Evolutionary conservation across 1,140 invertebrate species (phyloP), one percentile per base, ranked within the genome.

Genomic region (Papilio dardanus): DNA sequence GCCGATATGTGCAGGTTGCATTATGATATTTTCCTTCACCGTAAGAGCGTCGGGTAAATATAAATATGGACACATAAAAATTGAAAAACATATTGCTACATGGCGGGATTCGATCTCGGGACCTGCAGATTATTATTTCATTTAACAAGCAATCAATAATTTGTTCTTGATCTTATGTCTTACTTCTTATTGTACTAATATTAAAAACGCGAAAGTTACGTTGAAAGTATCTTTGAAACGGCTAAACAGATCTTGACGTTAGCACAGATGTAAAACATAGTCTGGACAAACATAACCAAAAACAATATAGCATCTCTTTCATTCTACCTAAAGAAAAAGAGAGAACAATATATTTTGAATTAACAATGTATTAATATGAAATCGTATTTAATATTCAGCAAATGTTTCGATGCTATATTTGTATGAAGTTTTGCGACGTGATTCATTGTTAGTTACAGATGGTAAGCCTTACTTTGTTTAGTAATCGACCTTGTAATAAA

Each of bases 401-500:
- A n/a, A 35, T 40, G 35, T 40, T 19, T 5, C 35, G 19, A 42
- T 28, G 0, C 67, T 40, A 69, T 69, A 69, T 69, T 69, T 69
- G 67, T 69, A 37, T 21, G 35, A 24, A 35, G 33, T 40, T 62
- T 62, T 66, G 65, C 67, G 31, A 69, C 67, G 65, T 66, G 31
- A 69, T 24, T 69, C 67, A 40, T 69, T 69, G 33, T 69, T 68
- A 24, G 33, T 67, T 35, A 68, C 66, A 68, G 33, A 68, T 68
- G 33, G 66, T 21, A 37, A 40, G 21, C 8, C 35, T 21, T 12
- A 21, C n/a, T 31, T 37, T 24, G 33, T 69, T 69, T 40, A 35
- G 19, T 40, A 69, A 69, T 37, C 67, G 67, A 1, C 67, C 67
- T 69, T 69, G 67, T 69, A 69, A 69, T 69, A 69, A 69, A 69